Evolutionary conservation across 2,888 invertebrate genomes (phyloP), one percentile per base, ranked within the genome.

Genomic region (Polyploca ridens): DNA sequence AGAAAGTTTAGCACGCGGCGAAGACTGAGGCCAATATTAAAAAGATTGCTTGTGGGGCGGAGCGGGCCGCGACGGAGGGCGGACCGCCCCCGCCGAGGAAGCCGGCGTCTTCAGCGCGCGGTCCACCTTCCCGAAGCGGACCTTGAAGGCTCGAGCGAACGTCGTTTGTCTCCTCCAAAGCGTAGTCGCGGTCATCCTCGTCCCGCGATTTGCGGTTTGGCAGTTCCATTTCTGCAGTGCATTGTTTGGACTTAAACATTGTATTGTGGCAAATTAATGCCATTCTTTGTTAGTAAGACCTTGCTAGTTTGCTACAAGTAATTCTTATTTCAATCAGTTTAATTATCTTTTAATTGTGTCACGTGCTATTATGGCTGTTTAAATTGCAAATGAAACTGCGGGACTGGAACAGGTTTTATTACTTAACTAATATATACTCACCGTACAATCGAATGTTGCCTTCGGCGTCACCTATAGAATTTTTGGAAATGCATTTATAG

Each of bases 401-500:
- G 5, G 46, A 46, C 2, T n/a, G 46, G 13, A 44, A 14, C 14
- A 14, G 6, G 14, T 27, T 27, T 27, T 27, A 44, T 3, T n/a
- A 46, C 46, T 1, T 46, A 46, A 44, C 16, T 16, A 49, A 2
- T 16, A 57, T 27, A 10, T 16, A 94, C 96, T 96, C 90, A 98
- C 98, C 97, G 87, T 98, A 98, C 73, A 98, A 95, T 78, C 98
- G 95, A 81, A 98, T 98, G 85, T 97, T 97, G 67, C 98, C 98
- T 87, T 98, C 98, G 14, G 98, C 97, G 79, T 97, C 98, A 0
- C 98, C 98, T 81, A 98, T 97, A 69, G 98, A 98, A 91, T 98
- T 98, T 91, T 98, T 98, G 63, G 98, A 98, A 82, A 98, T 97
- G 93, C 98, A 98, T 86, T 97, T 98, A 94, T 98, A 98, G 62